phyloP scores from a whole-genome alignment of 2,113 vertebrate genomes.

The Pterophyllum scalare region DNA sequence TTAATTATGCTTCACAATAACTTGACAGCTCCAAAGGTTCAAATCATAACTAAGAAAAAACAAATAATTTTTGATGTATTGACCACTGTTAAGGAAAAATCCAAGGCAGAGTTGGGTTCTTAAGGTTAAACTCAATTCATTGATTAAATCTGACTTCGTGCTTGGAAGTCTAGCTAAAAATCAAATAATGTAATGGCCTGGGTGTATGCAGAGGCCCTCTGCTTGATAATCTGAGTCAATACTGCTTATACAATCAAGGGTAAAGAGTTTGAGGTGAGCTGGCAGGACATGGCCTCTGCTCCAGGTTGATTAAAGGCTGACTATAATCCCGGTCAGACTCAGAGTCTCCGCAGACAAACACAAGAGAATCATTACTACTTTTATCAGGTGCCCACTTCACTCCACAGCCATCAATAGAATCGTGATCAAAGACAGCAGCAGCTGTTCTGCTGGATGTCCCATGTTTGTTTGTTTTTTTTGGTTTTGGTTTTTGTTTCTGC shows the following conservation, averaged over 20 bases:
- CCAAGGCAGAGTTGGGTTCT: not conserved
- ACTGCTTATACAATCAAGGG: constrained; percentile 24
- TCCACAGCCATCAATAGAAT: constrained; percentile 25
- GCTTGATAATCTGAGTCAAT: constrained; percentile 46
- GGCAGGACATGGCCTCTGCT: constrained; percentile 11
- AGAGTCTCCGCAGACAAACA: constrained; percentile 36
- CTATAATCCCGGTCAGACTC: constrained; percentile 15
- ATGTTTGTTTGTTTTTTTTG: not conserved
- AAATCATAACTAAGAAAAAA: not conserved
- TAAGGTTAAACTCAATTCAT: not conserved
- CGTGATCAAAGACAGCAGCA: constrained; percentile 22
- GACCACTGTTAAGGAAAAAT: not conserved
- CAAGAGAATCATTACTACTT: constrained; percentile 3
- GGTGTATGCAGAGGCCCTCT: constrained; percentile 2
- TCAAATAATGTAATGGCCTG: constrained; percentile 31
- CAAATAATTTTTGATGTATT: not conserved
- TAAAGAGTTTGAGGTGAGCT: not conserved
- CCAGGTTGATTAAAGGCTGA: constrained; percentile 45
- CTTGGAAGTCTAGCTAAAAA: constrained; percentile 5
- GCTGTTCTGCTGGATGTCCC: not conserved
- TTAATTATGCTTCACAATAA: no score
- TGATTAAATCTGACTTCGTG: not conserved
- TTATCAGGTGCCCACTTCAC: constrained; percentile 24
- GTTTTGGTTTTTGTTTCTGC: not conserved
- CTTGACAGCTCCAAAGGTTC: not conserved